Base-by-base conservation (phyloP, 1,140 invertebrate species). In the Littorina saxatilis region DNA sequence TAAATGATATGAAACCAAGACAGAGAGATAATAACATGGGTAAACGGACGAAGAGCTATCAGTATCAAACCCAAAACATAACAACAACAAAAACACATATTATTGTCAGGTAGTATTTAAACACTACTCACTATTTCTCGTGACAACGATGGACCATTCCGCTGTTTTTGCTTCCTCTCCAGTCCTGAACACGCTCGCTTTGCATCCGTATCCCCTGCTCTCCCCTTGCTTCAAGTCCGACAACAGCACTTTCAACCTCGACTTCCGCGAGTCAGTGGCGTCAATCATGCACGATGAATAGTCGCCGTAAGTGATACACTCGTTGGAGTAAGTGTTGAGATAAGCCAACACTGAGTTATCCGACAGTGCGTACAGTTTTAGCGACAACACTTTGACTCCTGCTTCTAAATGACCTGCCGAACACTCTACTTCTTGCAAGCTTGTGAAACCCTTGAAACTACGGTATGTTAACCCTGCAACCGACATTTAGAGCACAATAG, bases 371-470 rank as follows among this genome's bases (percentile, higher is more conserved):
- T 27, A 72, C 7, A 72, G 3, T 27, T 72, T 35, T 37, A 76
- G 50, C 2, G 74, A 76, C 13, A 76, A 15, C 3, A 76, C 50
- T 13, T 39, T 58, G 2, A 76, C 52, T 39, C 39, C 50, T 32
- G 74, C 29, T 58, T 76, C 50, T 15, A 76, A 37, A 37, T 55
- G n/a, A 32, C 50, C 74, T 7, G 39, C 74, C 32, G 50, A 55
- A 52, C 74, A 76, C 37, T 76, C 50, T 32, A 76, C 74, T 55
- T 76, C 74, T 20, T 76, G 74, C 39, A 76, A 47, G 17, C 43
- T 47, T 47, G 5, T 5, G 17, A 47, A 47, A 5, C 43, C 43
- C 17, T 47, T 47, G 43, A 47, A 47, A 47, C 17, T 47, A 9
- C 43, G 43, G 17, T 9, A 5, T 17, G 43, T 17, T 17, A 47